These are phyloP conservation scores for Cromileptes altivelis DNA, from an alignment of 2,113 vertebrate genomes.

Conservation along the genomic window DNA sequence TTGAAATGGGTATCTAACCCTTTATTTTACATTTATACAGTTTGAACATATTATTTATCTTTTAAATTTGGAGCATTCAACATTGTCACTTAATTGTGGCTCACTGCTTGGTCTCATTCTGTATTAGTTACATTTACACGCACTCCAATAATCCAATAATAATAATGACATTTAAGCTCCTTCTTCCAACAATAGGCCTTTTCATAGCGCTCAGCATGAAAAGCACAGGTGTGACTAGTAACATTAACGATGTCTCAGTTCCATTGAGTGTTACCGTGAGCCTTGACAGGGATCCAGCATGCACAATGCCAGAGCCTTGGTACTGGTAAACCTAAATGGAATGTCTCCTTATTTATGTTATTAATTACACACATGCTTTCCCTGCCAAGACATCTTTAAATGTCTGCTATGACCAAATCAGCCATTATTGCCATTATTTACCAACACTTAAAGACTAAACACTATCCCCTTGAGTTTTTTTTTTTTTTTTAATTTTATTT, in stretches of 20 bases:
- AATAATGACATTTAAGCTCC: conserved; percentile 12
- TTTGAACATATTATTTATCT: background rate
- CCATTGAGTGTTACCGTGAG: background rate
- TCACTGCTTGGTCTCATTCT: background rate
- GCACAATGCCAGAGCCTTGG: background rate
- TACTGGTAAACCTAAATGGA: background rate
- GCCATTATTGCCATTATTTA: background rate
- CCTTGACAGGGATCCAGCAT: background rate
- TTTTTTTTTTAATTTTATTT: no score
- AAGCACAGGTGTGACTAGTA: conserved; percentile 17
- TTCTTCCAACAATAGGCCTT: conserved; percentile 1
- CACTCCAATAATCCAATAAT: conserved; percentile 3
- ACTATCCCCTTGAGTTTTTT: no score
- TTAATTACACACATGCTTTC: background rate
- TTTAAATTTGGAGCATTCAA: background rate
- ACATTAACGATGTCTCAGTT: background rate
- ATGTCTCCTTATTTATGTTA: background rate
- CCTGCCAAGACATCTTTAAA: background rate
- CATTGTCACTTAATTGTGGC: background rate
- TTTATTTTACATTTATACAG: background rate
- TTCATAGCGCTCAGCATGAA: background rate
- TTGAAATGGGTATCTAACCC: background rate
- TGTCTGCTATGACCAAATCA: background rate
- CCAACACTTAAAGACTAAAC: background rate
- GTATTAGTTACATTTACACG: background rate